Conservation (phyloP, 2,888 invertebrate species). For the Hydriomena furcata region DNA sequence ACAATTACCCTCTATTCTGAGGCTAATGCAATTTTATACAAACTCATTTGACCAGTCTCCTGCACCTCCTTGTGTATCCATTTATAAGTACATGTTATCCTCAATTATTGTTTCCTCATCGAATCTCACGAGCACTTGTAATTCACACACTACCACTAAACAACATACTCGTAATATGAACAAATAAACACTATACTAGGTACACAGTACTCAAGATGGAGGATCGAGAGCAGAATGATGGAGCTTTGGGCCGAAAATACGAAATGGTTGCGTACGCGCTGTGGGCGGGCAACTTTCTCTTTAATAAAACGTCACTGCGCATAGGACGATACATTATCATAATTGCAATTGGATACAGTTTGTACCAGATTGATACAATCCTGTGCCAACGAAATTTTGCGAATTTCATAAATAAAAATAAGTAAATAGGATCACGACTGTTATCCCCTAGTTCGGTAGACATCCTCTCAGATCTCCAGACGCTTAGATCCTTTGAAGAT, state of each 20-base stretch:
- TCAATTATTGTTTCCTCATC: slow-evolving; percentile 35
- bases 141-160: slow-evolving; percentile 40
- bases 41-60: slow-evolving; percentile 2
- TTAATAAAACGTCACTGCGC: slow-evolving; percentile 40
- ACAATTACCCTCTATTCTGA: slow-evolving; percentile 19
- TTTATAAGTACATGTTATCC: slow-evolving; percentile 35
- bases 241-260: slow-evolving; percentile 37
- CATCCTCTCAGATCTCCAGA: too few relatives aligned
- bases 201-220: slow-evolving; percentile 31
- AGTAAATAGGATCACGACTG: too few relatives aligned
- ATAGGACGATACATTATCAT: slow-evolving; percentile 31
- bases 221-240: slow-evolving; percentile 35
- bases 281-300: slow-evolving; percentile 78
- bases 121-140: slow-evolving; percentile 34
- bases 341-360: slow-evolving; percentile 19
- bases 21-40: slow-evolving; percentile 25
- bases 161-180: slow-evolving; percentile 22
- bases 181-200: slow-evolving; percentile 27
- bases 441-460: too few relatives aligned
- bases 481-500: too few relatives aligned
- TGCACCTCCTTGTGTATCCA: slow-evolving; percentile 11
- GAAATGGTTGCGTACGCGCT: slow-evolving; percentile 46
- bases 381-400: too few relatives aligned
- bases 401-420: too few relatives aligned
- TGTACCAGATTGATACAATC: too few relatives aligned